Base-by-base conservation (phyloP, 35 echinoderm and acorn worm species). In the Heliocidaris tuberculata region DNA sequence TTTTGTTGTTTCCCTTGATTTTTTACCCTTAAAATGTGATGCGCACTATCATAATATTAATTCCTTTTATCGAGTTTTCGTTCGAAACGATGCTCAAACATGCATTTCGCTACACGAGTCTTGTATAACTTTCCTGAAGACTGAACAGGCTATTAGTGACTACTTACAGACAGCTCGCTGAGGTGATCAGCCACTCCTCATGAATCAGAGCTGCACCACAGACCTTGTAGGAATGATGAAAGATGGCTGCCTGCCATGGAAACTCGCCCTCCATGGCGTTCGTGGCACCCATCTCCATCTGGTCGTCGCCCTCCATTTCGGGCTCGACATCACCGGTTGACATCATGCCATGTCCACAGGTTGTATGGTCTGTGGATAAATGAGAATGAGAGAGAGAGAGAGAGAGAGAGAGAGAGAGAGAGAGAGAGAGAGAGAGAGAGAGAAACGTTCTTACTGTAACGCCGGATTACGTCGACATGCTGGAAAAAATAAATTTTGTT, bases 181-280 rank as follows among this genome's bases (percentile, higher is more conserved):
- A 32, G 12, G 91, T 93, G 10, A 93, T 24, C 15, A 93, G 48
- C 91, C 91, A 93, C 50, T 93, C 48, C 27, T 93, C 48, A 13
- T 93, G 91, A 15, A 93, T 93, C 17, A 93, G 50, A 31, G 50
- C 91, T 50, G 48, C 91, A 59, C 91, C 27, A 27, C 91, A 93
- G 48, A 93, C 91, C 48, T 93, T 93, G 50, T 93, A 93, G 0
- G 29, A 30, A 9, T 59, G 9, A 27, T 54, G 91, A n/a, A 93
- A 93, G 91, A 93, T 93, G 29, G 91, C 91, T 15, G 91, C 91
- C 91, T 93, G 91, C 91, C 91, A 93, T 32, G 91, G 91, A 13
- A 52, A 50, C 91, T 93, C 91, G 91, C 91, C 91, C 30, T 52
- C 50, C 50, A 30, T 59, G 9, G 91, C 91, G 47, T 59, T 48